Evolutionary conservation across 2,797 vertebrate genomes (phyloP).

Genomic region (Onychomys torridus): DNA sequence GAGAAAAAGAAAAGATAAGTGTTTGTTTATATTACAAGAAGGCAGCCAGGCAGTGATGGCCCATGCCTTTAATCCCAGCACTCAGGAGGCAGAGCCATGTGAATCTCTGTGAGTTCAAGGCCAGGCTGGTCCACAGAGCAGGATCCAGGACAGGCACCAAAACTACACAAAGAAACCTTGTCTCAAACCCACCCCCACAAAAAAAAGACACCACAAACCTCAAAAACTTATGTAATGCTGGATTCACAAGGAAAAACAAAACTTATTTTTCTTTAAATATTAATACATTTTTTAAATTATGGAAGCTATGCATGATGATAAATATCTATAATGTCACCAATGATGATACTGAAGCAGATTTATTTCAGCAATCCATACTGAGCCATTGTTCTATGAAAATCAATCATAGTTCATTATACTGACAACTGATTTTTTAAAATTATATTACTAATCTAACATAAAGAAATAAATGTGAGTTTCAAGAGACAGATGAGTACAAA

Average conservation of each 20-base stretch:
- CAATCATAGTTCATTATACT: not conserved
- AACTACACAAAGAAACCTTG: no score
- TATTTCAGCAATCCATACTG: not conserved
- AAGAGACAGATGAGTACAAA: not conserved
- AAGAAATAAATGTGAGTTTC: not conserved
- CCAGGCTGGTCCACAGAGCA: no score
- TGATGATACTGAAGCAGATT: no score
- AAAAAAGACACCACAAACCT: not conserved
- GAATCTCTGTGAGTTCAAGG: no score
- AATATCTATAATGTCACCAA: not conserved
- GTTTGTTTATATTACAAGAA: not conserved
- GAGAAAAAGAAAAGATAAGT: not conserved
- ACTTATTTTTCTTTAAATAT: not conserved
- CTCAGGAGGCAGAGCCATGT: no score
- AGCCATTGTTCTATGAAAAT: not conserved
- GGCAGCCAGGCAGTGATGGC: not conserved
- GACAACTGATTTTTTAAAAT: not conserved
- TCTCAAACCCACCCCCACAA: no score
- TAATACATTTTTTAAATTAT: not conserved
- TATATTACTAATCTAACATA: not conserved
- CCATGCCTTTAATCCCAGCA: no score
- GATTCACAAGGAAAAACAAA: not conserved
- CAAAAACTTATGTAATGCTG: not conserved
- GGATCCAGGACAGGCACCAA: no score
- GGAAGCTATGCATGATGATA: fast-evolving